phyloP scores from a whole-genome alignment of 2,888 invertebrate species.

The Apamea anceps region DNA sequence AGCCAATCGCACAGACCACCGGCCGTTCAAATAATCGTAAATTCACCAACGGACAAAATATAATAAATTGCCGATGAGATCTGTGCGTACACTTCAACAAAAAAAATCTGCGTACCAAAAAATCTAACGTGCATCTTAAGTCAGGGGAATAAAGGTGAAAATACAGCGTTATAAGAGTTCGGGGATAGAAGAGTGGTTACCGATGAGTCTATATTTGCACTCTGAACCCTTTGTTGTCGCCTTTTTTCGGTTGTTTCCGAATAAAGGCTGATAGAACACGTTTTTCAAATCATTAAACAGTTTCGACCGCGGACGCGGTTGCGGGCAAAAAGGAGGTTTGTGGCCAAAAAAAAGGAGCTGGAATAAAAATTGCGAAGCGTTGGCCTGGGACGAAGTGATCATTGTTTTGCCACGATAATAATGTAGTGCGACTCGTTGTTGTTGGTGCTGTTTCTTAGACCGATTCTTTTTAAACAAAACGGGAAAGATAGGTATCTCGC shows the following conservation, averaged over 20 bases:
- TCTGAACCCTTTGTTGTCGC: slow-evolving; percentile 88
- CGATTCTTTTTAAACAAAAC: neutral
- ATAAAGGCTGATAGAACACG: slow-evolving; percentile 90
- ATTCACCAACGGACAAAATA: slow-evolving; percentile 89
- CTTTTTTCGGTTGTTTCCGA: slow-evolving; percentile 90
- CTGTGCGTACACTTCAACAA: slow-evolving; percentile 85
- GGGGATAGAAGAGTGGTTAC: slow-evolving; percentile 60
- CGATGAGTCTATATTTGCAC: slow-evolving; percentile 88
- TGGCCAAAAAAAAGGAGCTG: slow-evolving; percentile 77
- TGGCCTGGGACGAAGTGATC: slow-evolving; percentile 80
- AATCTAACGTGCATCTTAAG: slow-evolving; percentile 63
- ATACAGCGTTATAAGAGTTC: slow-evolving; percentile 59
- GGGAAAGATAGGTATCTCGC: neutral
- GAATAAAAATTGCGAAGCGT: slow-evolving; percentile 79
- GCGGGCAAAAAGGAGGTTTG: slow-evolving; percentile 70
- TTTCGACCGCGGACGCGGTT: slow-evolving; percentile 87
- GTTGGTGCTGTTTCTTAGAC: slow-evolving; percentile 64
- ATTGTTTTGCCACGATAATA: slow-evolving; percentile 83
- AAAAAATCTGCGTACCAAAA: slow-evolving; percentile 56
- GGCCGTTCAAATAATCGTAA: slow-evolving; percentile 89
- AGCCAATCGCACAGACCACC: slow-evolving; percentile 86
- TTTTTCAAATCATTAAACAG: slow-evolving; percentile 91
- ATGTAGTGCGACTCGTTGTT: slow-evolving; percentile 64
- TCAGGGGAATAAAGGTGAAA: slow-evolving; percentile 69
- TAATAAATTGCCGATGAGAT: slow-evolving; percentile 91